A percentile compares a stretch with the other conserved stretches of the same genome.
These are phyloP conservation scores for Oncorhynchus mykiss DNA, from an alignment of 2,113 vertebrate genomes.

Conservation along the genomic window DNA sequence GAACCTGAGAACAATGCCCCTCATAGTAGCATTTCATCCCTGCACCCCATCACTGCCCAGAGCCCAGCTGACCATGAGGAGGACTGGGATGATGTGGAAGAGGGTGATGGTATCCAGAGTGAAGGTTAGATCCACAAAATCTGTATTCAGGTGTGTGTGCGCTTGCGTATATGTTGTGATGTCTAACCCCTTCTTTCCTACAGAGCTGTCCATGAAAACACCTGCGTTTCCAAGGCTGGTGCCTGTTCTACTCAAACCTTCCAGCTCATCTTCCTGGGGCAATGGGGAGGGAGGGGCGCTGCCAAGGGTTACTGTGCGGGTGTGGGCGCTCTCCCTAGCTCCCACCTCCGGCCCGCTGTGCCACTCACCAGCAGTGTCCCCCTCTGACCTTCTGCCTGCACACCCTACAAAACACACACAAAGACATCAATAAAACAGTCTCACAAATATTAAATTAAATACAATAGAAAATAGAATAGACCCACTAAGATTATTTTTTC, in stretches of 20 bases:
- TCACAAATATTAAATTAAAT: background rate
- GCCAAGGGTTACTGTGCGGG: background rate
- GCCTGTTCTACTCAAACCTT: background rate
- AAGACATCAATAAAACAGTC: background rate
- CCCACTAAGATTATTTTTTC: background rate
- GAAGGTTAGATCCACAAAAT: slow-evolving; percentile 41
- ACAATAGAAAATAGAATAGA: background rate
- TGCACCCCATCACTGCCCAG: slow-evolving; percentile 25
- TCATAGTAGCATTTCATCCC: background rate
- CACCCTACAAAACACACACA: background rate
- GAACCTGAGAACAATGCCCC: background rate
- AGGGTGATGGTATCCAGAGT: slow-evolving; percentile 16
- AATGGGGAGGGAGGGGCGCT: background rate
- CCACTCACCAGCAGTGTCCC: background rate
- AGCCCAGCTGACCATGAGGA: slow-evolving; percentile 21
- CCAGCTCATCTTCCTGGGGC: background rate
- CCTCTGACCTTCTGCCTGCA: background rate
- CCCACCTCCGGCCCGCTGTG: background rate
- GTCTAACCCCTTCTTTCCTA: background rate
- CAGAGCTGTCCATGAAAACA: slow-evolving; percentile 65
- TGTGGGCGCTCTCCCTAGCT: background rate
- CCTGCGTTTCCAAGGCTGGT: slow-evolving; percentile 40
- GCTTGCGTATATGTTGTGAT: background rate
- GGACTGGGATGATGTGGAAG: slow-evolving; percentile 24
- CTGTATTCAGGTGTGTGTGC: background rate